Percentiles rank a stretch among this genome's conserved stretches.
Conservation (phyloP, 2,888 invertebrate genomes). For the Pyrocoelia pectoralis region DNA sequence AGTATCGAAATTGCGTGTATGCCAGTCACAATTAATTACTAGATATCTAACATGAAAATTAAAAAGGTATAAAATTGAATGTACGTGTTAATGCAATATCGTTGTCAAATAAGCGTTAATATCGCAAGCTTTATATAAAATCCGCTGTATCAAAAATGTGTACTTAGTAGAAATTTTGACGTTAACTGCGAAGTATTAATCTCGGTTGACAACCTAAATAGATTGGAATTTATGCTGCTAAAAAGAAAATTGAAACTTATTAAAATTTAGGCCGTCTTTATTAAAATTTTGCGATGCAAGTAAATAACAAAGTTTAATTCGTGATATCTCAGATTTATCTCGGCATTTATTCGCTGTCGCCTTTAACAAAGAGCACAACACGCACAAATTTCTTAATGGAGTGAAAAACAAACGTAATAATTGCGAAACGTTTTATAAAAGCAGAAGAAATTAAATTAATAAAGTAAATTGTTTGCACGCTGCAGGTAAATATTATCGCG, state of each 20-base stretch:
- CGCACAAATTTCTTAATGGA: no score
- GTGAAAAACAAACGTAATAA: no score
- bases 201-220: neutral
- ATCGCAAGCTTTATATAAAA: neutral
- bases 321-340: no score
- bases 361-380: no score
- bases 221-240: neutral
- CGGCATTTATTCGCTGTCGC: no score
- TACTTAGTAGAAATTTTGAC: slow-evolving; percentile 1
- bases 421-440: no score
- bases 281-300: neutral
- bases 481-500: no score
- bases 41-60: neutral
- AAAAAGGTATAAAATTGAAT: neutral
- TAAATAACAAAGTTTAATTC: neutral
- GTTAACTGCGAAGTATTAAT: neutral
- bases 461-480: no score
- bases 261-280: neutral
- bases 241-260: neutral
- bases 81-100: neutral
- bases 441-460: no score
- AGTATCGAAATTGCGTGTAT: neutral
- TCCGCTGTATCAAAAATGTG: neutral
- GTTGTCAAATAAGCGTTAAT: neutral
- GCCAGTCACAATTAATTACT: neutral